phyloP scores from a whole-genome alignment of 2,113 vertebrate genomes.

The Passer domesticus region DNA sequence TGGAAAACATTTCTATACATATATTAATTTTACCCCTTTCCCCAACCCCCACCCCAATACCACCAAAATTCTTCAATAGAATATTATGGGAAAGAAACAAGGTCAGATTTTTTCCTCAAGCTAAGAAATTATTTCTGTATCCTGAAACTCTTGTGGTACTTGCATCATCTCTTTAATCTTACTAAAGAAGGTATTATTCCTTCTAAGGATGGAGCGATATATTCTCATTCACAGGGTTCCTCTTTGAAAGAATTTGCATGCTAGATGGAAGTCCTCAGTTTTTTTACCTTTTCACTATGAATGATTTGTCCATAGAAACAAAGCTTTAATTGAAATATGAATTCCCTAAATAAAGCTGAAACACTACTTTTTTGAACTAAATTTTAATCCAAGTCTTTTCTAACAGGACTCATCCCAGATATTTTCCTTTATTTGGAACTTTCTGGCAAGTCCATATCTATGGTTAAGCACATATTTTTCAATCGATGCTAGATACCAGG shows the following conservation, averaged over 20 bases:
- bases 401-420: neutral
- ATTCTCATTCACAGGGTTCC: neutral
- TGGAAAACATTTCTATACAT: neutral
- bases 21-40: neutral
- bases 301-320: neutral
- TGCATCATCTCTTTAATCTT: neutral
- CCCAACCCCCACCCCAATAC: fast-evolving
- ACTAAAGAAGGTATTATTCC: neutral
- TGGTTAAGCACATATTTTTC: neutral
- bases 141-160: neutral
- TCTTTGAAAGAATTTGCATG: neutral
- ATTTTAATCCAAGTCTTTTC: neutral
- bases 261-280: neutral
- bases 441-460: neutral
- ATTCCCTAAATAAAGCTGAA: neutral
- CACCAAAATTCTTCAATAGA: neutral
- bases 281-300: neutral
- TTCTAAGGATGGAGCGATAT: neutral
- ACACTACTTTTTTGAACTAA: neutral
- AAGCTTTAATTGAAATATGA: neutral
- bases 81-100: neutral
- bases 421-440: neutral
- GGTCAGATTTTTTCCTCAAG: neutral
- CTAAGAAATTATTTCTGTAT: neutral
- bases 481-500: neutral